Conservation (phyloP, 2,888 invertebrate genomes). For the Drosophila maculinotata region DNA sequence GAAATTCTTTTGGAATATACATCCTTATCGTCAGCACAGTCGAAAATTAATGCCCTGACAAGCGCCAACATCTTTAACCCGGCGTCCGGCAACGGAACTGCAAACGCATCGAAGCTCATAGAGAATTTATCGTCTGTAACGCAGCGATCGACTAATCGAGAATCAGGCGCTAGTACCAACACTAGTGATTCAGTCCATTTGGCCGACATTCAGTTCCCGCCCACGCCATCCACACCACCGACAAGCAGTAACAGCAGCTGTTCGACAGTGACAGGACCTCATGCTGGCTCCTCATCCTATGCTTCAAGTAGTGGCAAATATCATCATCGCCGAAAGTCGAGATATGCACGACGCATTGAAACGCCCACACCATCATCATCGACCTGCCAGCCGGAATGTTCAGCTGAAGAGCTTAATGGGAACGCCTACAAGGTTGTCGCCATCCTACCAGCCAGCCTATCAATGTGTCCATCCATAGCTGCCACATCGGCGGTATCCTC, state of each 20-base stretch:
- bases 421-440: constrained; percentile 25
- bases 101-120: constrained; percentile 13
- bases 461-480: constrained; percentile 21
- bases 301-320: constrained; percentile 33
- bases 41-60: too few relatives aligned
- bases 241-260: constrained; percentile 60
- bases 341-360: constrained; percentile 62
- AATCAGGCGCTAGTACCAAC: constrained; percentile 6
- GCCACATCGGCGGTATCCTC: constrained; percentile 21
- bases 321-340: constrained; percentile 64
- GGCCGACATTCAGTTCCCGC: constrained; percentile 43
- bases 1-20: constrained; percentile 80
- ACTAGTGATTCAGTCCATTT: constrained; percentile 19
- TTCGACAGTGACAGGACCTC: constrained; percentile 41
- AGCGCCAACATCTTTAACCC: constrained; percentile 1
- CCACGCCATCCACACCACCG: constrained; percentile 54
- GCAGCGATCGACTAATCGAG: constrained; percentile 12
- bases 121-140: constrained; percentile 33
- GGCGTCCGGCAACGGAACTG: too few relatives aligned
- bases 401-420: constrained; percentile 15
- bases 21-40: constrained; percentile 22
- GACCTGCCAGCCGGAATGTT: constrained; percentile 11
- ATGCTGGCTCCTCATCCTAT: constrained; percentile 22
- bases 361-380: constrained; percentile 28
- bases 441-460: constrained; percentile 24